Evolutionary conservation across 2,888 invertebrate species (phyloP), one percentile per base, ranked within the genome.

Genomic region (Serrognathus titanus): DNA sequence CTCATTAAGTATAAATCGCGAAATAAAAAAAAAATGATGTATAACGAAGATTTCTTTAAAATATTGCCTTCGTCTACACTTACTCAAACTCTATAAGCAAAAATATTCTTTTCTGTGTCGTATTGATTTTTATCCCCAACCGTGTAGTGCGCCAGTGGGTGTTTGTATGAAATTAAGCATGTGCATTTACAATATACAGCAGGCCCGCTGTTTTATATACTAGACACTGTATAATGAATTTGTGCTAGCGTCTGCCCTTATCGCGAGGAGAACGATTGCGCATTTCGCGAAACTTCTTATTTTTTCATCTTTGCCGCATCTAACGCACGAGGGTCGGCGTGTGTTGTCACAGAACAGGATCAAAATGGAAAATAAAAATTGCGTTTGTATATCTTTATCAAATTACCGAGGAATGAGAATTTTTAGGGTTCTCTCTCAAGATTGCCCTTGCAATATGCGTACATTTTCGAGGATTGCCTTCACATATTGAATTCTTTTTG

Each of bases 221-320:
- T 75, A 76, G 76, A 76, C 75, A 76, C 76, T 75, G 75, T 75
- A 75, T 75, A 76, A 76, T 76, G 76, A 76, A 75, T 76, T 76
- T 75, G 74, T 76, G 73, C 67, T 67, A 66, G 67, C 65, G 65
- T 66, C 63, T 62, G 63, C 66, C 64, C 66, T 62, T 57, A 66
- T 66, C 62, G 61, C 63, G 52, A 55, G 59, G 60, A 63, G 61
- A 58, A 59, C 60, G 63, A 61, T 55, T 55, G 53, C 61, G 56
- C 56, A 48, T 57, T 59, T 58, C 56, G 40, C 52, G 53, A 51
- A 51, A 57, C 45, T 51, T 53, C 46, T 51, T 49, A 39, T 43
- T 43, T 43, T 16, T 16, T 11, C 43, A 16, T 43, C 43, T 43
- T 43, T 43, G 43, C 43, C 43, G 49, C 49, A 49, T 49, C 38